Evolutionary conservation across 2,113 vertebrate species (phyloP).

Genomic region (Varanus komodoensis): DNA sequence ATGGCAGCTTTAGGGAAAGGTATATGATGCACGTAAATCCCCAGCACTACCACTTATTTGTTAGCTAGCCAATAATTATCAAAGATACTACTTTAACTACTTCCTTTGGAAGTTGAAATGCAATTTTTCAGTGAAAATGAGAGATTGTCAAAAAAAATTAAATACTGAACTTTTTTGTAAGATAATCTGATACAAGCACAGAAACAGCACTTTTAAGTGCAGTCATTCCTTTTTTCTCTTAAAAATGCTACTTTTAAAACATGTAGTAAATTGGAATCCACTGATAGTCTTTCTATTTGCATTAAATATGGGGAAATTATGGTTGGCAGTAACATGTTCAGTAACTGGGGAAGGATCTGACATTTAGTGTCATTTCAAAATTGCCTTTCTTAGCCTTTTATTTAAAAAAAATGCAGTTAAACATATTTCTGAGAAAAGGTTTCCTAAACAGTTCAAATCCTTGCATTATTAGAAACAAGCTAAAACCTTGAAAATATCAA

Average conservation of each 20-base stretch:
- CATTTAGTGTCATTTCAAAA: constrained; percentile 14
- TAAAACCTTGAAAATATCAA: constrained; percentile 19
- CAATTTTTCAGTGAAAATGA: not conserved
- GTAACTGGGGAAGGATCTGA: constrained; percentile 14
- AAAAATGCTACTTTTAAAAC: constrained; percentile 16
- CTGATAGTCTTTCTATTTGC: not conserved
- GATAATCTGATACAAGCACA: not conserved
- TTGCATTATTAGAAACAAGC: constrained; percentile 23
- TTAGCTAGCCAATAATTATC: not conserved
- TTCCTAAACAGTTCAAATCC: constrained; percentile 28
- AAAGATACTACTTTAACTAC: not conserved
- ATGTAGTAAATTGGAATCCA: not conserved
- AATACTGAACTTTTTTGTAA: not conserved
- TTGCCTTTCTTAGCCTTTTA: constrained; percentile 27
- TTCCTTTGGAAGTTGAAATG: not conserved
- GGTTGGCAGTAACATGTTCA: constrained; percentile 2
- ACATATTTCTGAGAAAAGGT: constrained; percentile 14
- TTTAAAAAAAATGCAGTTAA: constrained; percentile 15
- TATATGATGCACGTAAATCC: not conserved
- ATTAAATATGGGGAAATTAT: not conserved
- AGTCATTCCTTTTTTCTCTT: not conserved
- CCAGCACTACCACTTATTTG: too few relatives aligned
- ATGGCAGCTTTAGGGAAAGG: not conserved
- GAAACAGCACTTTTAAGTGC: not conserved
- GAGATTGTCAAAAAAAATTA: not conserved